Conservation (phyloP, 92 coral and sea anemone genomes). For the Phenganax stokvisi region DNA sequence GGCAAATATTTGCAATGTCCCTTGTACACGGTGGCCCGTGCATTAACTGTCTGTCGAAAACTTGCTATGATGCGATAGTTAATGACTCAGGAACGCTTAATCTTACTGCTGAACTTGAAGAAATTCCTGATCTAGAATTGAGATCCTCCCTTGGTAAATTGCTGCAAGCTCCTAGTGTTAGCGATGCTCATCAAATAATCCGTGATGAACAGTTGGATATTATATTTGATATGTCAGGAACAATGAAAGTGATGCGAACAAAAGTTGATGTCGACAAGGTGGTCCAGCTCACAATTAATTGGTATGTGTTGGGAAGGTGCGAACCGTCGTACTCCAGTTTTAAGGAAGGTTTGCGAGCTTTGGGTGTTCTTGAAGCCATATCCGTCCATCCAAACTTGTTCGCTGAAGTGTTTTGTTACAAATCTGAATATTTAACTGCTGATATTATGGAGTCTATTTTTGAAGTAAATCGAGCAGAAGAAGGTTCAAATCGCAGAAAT, state of each 20-base stretch:
- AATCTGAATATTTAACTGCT: slow-evolving; percentile 37
- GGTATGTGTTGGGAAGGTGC: slow-evolving; percentile 3
- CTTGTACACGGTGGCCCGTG: slow-evolving; percentile 41
- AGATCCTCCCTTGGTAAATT: slow-evolving; percentile 42
- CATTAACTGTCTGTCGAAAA: background rate
- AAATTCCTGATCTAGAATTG: slow-evolving; percentile 41
- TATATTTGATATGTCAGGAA: slow-evolving; percentile 51
- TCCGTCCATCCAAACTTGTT: slow-evolving; percentile 36
- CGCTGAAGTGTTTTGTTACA: slow-evolving; percentile 41
- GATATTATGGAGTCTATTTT: slow-evolving; percentile 29
- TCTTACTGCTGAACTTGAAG: slow-evolving; percentile 26
- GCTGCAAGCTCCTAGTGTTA: slow-evolving; percentile 7
- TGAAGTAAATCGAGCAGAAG: slow-evolving; percentile 10
- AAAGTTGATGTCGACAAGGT: slow-evolving; percentile 11
- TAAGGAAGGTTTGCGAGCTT: background rate
- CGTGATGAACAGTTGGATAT: slow-evolving; percentile 41
- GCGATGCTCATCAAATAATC: slow-evolving; percentile 44
- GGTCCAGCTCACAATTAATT: background rate
- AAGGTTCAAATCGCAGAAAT: slow-evolving; percentile 41
- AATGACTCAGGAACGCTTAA: slow-evolving; percentile 13
- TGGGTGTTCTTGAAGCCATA: slow-evolving; percentile 33
- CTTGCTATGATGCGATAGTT: slow-evolving; percentile 8
- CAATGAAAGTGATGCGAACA: slow-evolving; percentile 25
- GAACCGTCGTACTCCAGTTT: slow-evolving; percentile 13
- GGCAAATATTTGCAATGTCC: slow-evolving; percentile 50